Percentiles rank a stretch among this genome's conserved stretches.
Evolutionary conservation across 1,140 invertebrate species (phyloP).

Genomic region (Lanistes nyassanus): DNA sequence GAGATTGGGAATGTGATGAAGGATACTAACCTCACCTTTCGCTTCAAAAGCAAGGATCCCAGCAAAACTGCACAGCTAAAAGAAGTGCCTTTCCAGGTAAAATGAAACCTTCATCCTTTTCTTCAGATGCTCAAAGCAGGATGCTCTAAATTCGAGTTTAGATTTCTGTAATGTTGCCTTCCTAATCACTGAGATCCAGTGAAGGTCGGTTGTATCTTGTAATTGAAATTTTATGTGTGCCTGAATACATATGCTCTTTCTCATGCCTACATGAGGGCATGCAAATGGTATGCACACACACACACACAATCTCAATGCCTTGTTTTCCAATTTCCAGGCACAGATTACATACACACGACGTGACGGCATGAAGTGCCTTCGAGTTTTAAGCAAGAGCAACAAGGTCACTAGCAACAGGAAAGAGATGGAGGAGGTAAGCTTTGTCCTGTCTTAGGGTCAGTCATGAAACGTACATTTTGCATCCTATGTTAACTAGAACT

Average conservation of each 20-base stretch:
- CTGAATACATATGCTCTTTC: too few relatives aligned
- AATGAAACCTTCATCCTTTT: conserved; percentile 2
- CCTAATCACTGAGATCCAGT: too few relatives aligned
- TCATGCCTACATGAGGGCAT: neutral
- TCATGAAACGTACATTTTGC: neutral
- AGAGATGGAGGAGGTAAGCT: conserved; percentile 48
- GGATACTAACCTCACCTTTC: conserved; percentile 52
- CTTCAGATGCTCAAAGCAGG: neutral
- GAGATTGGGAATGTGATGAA: conserved; percentile 57
- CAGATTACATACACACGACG: conserved; percentile 50
- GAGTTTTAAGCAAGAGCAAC: conserved; percentile 43
- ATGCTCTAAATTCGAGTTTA: too few relatives aligned
- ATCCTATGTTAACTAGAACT: neutral
- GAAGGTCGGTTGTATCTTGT: too few relatives aligned
- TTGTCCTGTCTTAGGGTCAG: neutral
- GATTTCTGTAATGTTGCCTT: too few relatives aligned
- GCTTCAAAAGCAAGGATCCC: conserved; percentile 47
- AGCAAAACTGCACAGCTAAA: conserved; percentile 32
- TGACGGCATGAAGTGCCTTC: conserved; percentile 53
- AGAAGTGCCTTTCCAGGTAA: conserved; percentile 58
- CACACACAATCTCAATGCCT: neutral
- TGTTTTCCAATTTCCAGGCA: conserved; percentile 35
- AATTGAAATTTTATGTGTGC: too few relatives aligned
- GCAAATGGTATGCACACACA: neutral
- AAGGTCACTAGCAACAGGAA: conserved; percentile 39